Conservation (phyloP, 2,888 invertebrate genomes). For the Sipha maydis region DNA sequence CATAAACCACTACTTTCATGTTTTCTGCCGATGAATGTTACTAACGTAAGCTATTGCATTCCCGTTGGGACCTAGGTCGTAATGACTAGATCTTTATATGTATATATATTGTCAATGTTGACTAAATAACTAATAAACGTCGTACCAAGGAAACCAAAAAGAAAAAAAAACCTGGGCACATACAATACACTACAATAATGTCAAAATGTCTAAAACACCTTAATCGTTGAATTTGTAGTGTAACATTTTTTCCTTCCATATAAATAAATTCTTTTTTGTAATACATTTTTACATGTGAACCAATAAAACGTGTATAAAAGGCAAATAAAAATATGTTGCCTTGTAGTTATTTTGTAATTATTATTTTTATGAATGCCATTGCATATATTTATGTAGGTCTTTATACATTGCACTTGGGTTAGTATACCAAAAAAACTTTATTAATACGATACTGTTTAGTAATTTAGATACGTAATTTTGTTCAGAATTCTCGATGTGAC, state of each 20-base stretch:
- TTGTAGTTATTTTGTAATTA: background rate
- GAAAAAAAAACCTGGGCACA: background rate
- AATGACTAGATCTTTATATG: background rate
- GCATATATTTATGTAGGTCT: no score
- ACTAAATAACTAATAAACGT: conserved; percentile 4
- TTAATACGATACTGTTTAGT: background rate
- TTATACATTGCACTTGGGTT: no score
- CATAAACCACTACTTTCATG: background rate
- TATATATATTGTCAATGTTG: background rate
- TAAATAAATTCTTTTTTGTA: background rate
- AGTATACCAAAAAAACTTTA: no score
- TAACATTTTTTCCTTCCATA: background rate
- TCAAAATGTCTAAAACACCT: background rate
- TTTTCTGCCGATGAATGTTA: background rate
- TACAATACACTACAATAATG: background rate
- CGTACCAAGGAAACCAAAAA: background rate
- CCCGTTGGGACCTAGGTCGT: background rate
- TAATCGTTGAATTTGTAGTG: background rate
- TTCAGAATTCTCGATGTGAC: background rate
- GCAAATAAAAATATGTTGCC: background rate
- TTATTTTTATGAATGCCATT: no score
- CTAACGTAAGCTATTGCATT: background rate
- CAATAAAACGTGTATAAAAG: background rate
- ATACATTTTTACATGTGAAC: background rate
- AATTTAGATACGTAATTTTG: background rate